Base-by-base conservation (phyloP, 2,797 vertebrate genomes). In the Coreius guichenoti region DNA sequence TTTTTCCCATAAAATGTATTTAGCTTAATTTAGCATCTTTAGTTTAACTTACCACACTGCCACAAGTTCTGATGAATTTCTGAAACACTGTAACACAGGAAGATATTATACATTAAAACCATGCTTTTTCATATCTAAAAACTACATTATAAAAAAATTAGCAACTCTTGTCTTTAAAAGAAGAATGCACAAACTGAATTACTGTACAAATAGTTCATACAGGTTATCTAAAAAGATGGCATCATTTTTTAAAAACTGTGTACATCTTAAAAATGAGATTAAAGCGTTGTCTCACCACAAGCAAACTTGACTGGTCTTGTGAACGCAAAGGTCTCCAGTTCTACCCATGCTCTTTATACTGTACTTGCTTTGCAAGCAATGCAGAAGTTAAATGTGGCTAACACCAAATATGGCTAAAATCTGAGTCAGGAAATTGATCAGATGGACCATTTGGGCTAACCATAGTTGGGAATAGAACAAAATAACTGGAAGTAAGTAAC, bases 371-470 rank as follows among this genome's bases (percentile, higher is more conserved):
- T 61, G 75, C 75, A 56, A 77, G 54, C 54, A 56, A 33, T 77
- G 75, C 75, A 61, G 23, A 77, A 77, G 47, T 61, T 77, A 77
- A 7, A 77, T 56, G 16, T 77, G 75, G 51, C 75, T 43, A 56
- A 36, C 23, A 14, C 75, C 75, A 77, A 56, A 77, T 58, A 77
- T 36, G 51, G 75, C 19, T n/a, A 13, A 74, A 51, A 29, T 26
- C 58, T 36, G 29, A 36, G 54, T 58, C n/a, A 77, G 21, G 21
- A 56, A 77, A 39, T 36, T 58, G 19, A 23, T 77, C 49, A 56
- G 17, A 77, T 77, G 31, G 51, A 54, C 51, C 21, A 14, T 13
- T 56, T 58, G 29, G 33, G 3, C 29, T 4, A 21, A 23, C 29
- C 49, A 36, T 56, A 77, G 16, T 33, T 58, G 51, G 19, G 7